Conservation (phyloP, 2,113 vertebrate species). For the Rhizomys pruinosus region DNA sequence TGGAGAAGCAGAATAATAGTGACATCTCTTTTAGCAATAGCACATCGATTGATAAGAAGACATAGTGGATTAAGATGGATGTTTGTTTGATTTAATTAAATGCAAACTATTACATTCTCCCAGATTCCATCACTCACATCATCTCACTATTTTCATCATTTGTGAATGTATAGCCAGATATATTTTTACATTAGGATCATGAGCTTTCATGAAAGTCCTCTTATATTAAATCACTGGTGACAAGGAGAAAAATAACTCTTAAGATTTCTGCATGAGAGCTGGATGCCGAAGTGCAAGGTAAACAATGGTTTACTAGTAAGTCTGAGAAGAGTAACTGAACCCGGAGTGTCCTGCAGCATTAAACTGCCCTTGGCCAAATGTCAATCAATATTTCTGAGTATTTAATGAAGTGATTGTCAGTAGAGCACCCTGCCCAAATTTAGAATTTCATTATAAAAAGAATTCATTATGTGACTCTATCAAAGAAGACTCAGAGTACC, state of each 20-base stretch:
- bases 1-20: background rate
- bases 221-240: constrained; percentile 66
- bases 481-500: background rate
- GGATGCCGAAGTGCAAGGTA: background rate
- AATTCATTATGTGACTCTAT: background rate
- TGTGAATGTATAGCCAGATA: background rate
- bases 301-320: background rate
- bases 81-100: constrained; percentile 33
- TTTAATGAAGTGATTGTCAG: background rate
- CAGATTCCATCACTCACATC: background rate
- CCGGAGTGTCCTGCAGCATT: background rate
- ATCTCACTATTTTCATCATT: constrained; percentile 48
- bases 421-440: background rate
- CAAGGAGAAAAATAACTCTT: background rate
- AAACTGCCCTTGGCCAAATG: background rate
- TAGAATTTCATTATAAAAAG: background rate
- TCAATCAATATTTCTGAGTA: background rate
- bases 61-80: background rate
- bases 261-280: background rate
- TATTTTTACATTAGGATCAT: constrained; percentile 32
- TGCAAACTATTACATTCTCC: background rate
- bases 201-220: constrained; percentile 45
- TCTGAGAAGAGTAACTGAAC: background rate
- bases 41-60: background rate
- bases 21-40: background rate